Conservation (phyloP, 1,140 invertebrate genomes). For the Tetramorium parvispinum region DNA sequence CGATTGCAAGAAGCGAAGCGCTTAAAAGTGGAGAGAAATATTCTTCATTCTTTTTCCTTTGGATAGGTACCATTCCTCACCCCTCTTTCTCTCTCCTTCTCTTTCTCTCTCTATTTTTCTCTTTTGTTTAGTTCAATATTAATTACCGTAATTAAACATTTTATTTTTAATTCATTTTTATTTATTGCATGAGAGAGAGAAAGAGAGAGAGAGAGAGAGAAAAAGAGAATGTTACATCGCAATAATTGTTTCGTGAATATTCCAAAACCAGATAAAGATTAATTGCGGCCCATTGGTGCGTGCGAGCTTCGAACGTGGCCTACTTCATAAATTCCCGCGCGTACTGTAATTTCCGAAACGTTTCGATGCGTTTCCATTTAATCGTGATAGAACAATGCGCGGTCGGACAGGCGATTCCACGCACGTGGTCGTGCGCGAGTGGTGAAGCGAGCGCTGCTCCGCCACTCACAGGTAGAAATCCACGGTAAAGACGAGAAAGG, state of each 20-base stretch:
- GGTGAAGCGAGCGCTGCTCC: neutral
- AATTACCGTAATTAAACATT: neutral
- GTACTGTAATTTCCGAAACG: slow-evolving; percentile 44
- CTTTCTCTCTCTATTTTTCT: neutral
- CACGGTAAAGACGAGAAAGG: neutral
- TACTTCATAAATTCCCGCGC: slow-evolving; percentile 35
- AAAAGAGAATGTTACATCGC: neutral
- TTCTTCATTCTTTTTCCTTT: neutral
- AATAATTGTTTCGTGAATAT: slow-evolving; percentile 37
- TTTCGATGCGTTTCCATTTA: slow-evolving; percentile 50
- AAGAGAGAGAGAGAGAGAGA: neutral
- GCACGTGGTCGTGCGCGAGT: neutral
- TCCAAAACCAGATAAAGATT: slow-evolving; percentile 37
- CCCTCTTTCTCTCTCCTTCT: neutral
- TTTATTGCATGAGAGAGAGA: neutral
- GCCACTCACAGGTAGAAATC: neutral
- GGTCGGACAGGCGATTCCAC: neutral
- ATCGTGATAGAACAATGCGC: slow-evolving; percentile 34
- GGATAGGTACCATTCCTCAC: neutral
- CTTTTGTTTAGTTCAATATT: neutral
- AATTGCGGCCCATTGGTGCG: slow-evolving; percentile 11
- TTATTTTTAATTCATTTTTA: neutral
- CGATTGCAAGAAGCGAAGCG: slow-evolving; percentile 41
- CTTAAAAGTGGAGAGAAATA: neutral
- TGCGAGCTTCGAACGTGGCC: neutral